Evolutionary conservation across 2,797 vertebrate species (phyloP).

Genomic region (Simalia tracyae): DNA sequence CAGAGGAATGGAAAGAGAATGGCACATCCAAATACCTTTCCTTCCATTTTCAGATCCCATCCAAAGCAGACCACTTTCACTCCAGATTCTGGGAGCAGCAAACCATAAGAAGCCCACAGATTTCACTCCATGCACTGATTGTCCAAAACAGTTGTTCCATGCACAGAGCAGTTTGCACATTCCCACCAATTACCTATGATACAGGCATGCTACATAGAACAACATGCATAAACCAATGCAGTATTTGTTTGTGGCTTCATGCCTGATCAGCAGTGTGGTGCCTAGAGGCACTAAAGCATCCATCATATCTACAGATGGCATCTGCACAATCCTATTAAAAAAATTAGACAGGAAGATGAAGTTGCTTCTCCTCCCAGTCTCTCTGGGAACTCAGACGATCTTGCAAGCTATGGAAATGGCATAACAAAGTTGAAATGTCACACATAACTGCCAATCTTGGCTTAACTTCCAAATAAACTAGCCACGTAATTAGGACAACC

Average conservation of each 20-base stretch:
- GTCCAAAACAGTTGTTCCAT: background rate
- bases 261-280: background rate
- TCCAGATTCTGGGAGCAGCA: background rate
- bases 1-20: background rate
- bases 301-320: background rate
- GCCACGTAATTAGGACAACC: background rate
- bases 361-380: background rate
- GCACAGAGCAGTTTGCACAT: background rate
- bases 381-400: background rate
- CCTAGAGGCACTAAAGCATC: background rate
- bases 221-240: background rate
- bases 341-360: background rate
- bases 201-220: background rate
- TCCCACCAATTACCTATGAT: background rate
- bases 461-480: background rate
- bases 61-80: background rate
- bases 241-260: background rate
- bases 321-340: background rate
- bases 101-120: background rate
- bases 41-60: background rate
- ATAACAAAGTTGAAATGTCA: background rate
- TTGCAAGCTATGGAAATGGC: background rate
- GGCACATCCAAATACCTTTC: background rate
- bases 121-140: background rate
- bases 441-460: background rate